A percentile compares a stretch with the other conserved stretches of the same genome.
Conservation (phyloP, 1,140 invertebrate species). For the Caerostris extrusa region DNA sequence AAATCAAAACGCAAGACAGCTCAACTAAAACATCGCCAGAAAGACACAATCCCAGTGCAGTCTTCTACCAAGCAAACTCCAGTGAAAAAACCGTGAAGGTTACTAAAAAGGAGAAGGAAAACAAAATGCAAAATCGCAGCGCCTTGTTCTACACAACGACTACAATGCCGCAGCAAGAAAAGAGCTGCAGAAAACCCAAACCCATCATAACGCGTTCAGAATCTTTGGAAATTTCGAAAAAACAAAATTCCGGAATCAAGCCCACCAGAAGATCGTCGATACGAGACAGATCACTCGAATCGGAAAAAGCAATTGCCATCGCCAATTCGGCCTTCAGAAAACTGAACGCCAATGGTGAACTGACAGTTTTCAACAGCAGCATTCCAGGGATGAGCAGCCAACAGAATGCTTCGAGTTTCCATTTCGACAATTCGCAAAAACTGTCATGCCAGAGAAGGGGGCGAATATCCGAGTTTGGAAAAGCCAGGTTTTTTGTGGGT, state of each 20-base stretch:
- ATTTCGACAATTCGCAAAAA: constrained; percentile 9
- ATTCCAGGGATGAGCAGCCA: not conserved
- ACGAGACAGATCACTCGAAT: constrained; percentile 59
- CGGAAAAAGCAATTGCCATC: constrained; percentile 65
- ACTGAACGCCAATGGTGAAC: constrained; percentile 60
- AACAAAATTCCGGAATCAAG: not conserved
- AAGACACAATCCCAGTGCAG: constrained; percentile 66
- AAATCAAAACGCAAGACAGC: not conserved
- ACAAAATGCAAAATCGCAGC: constrained; percentile 41
- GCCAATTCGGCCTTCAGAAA: constrained; percentile 59
- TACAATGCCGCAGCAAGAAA: constrained; percentile 3
- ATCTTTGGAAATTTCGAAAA: not conserved
- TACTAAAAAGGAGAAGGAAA: not conserved
- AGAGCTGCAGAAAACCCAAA: not conserved
- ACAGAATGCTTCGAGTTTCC: not conserved
- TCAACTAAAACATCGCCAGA: constrained; percentile 52
- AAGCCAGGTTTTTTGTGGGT: constrained; percentile 74
- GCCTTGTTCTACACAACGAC: constrained; percentile 59
- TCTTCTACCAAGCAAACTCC: constrained; percentile 49
- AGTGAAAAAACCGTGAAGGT: not conserved
- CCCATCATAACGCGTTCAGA: not conserved
- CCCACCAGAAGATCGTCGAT: not conserved
- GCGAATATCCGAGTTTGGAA: constrained; percentile 67
- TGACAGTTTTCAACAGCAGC: constrained; percentile 72
- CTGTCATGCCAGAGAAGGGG: not conserved